phyloP scores from a whole-genome alignment of 2,888 invertebrate species.

The Dasypogon diadema region DNA sequence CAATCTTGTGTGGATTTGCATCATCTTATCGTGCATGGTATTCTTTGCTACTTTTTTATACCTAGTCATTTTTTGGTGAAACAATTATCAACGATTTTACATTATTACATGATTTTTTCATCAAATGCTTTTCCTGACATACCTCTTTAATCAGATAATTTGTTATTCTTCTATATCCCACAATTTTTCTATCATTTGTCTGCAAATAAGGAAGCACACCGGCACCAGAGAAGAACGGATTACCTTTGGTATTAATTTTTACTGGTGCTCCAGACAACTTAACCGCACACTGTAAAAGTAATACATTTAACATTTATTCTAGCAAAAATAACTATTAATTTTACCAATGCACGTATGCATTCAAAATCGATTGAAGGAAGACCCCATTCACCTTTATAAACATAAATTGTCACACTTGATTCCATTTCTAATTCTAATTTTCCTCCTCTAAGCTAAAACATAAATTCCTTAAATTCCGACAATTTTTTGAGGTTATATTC shows the following conservation, averaged over 20 bases:
- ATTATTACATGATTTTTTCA: too few species aligned
- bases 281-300: constrained; percentile 71
- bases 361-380: constrained; percentile 87
- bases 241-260: constrained; percentile 75
- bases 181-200: constrained; percentile 70
- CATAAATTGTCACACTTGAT: constrained; percentile 72
- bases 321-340: constrained; percentile 58
- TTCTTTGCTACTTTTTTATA: too few species aligned
- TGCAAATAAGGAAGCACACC: constrained; percentile 79
- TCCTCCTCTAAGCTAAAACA: constrained; percentile 21
- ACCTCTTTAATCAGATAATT: constrained; percentile 77
- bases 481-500: too few species aligned
- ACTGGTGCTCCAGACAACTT: constrained; percentile 85
- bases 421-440: constrained; percentile 60
- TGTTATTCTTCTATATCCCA: constrained; percentile 78
- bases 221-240: constrained; percentile 81
- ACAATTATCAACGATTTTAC: too few species aligned
- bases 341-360: constrained; percentile 85
- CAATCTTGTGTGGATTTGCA: too few species aligned
- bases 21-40: too few species aligned
- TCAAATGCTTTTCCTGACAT: too few species aligned
- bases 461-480: neutral
- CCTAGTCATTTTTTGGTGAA: too few species aligned
- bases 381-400: constrained; percentile 91
- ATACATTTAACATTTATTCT: constrained; percentile 56